A percentile compares a stretch with the other conserved stretches of the same genome.
phyloP scores from a whole-genome alignment of 2,113 vertebrate species.

The Tenrec ecaudatus region DNA sequence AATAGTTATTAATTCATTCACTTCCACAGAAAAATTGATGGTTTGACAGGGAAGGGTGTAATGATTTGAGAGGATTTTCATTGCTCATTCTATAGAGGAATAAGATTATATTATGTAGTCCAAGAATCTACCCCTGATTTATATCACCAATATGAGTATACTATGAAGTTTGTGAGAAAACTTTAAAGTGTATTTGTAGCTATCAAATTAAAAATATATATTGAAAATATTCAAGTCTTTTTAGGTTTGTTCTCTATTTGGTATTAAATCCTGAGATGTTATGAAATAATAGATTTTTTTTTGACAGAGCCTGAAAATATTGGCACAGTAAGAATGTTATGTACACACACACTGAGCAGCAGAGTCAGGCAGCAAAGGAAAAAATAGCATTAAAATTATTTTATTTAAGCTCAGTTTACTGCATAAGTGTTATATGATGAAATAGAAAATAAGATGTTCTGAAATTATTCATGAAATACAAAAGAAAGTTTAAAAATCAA shows the following conservation, averaged over 20 bases:
- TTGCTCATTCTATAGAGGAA: not conserved
- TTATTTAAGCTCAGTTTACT: not conserved
- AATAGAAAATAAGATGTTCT: not conserved
- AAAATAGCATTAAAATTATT: slow-evolving; percentile 24
- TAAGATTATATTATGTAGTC: not conserved
- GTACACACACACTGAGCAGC: not conserved
- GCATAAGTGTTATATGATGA: not conserved
- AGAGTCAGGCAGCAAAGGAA: not conserved
- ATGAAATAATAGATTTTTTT: slow-evolving; percentile 1
- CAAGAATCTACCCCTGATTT: too few species aligned
- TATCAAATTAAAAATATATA: not conserved
- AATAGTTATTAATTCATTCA: not conserved
- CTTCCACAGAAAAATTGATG: not conserved
- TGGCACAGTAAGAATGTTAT: not conserved
- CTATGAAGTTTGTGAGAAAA: not conserved
- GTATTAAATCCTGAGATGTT: not conserved
- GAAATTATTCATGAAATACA: not conserved
- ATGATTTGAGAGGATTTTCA: slow-evolving; percentile 12
- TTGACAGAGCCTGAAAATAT: not conserved
- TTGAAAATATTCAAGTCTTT: not conserved
- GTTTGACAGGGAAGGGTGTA: not conserved
- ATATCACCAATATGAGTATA: not conserved
- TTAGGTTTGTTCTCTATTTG: not conserved
- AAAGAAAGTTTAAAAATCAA: not conserved
- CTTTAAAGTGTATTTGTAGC: not conserved